phyloP scores from a whole-genome alignment of 2,797 vertebrate species.

The Artibeus jamaicensis region DNA sequence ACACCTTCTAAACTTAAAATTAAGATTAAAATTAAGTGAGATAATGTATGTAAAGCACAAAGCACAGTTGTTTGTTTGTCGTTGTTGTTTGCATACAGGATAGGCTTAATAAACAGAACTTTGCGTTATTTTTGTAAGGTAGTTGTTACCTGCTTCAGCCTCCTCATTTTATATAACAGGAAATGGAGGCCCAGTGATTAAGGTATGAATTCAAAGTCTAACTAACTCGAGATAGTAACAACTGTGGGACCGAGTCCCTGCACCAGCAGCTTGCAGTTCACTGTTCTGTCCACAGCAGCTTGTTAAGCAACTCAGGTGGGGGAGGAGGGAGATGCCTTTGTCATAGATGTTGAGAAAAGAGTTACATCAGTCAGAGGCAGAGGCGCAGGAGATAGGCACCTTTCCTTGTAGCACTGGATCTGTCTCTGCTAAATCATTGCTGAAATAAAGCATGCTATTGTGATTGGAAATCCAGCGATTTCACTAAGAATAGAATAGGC shows the following conservation, averaged over 20 bases:
- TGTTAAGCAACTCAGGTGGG: not conserved
- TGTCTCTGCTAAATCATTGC: slow-evolving; percentile 31
- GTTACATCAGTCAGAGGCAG: not conserved
- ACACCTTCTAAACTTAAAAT: not conserved
- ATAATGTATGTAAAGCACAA: not conserved
- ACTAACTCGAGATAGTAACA: slow-evolving; percentile 37
- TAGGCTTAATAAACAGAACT: slow-evolving; percentile 44
- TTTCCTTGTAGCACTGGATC: not conserved
- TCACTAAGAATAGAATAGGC: slow-evolving; percentile 14
- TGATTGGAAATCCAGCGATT: slow-evolving; percentile 3
- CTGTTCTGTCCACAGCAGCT: not conserved
- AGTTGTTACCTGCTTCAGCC: not conserved
- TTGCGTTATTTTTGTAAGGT: not conserved
- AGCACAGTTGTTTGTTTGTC: not conserved
- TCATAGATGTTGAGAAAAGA: not conserved
- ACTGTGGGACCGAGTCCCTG: not conserved
- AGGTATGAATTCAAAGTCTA: slow-evolving; percentile 15
- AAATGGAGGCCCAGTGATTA: not conserved
- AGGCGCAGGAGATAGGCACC: not conserved
- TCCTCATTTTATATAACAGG: not conserved
- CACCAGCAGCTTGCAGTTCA: not conserved
- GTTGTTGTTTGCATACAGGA: not conserved
- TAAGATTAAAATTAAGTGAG: slow-evolving; percentile 57
- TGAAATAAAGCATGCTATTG: slow-evolving; percentile 46
- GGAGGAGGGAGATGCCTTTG: not conserved